Percentiles rank a stretch among this genome's conserved stretches.
Evolutionary conservation across 1,140 invertebrate species (phyloP).

Genomic region (Papilio xuthus): DNA sequence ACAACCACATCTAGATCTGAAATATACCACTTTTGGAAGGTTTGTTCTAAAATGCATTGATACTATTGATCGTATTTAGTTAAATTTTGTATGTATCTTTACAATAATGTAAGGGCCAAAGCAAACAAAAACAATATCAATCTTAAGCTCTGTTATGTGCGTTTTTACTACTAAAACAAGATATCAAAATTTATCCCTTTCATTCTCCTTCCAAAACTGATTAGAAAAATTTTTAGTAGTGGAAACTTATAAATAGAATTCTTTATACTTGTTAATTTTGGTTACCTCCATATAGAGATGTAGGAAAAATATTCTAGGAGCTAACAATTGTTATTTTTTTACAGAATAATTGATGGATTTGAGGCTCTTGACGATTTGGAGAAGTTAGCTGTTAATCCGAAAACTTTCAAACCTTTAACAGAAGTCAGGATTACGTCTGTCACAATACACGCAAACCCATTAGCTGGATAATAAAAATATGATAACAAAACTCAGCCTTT

Average conservation of each 20-base stretch:
- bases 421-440: conserved; percentile 93
- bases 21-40: conserved; percentile 99
- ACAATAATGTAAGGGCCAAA: neutral
- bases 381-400: conserved; percentile 96
- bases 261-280: too few relatives aligned
- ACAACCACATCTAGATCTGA: conserved; percentile 97
- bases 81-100: neutral
- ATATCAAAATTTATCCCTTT: too few relatives aligned
- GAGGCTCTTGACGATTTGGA: conserved; percentile 98
- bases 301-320: neutral
- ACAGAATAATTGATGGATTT: conserved; percentile 98
- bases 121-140: too few relatives aligned
- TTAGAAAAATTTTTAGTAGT: too few relatives aligned
- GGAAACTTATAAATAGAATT: too few relatives aligned
- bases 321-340: conserved; percentile 69
- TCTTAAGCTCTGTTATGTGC: too few relatives aligned
- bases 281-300: too few relatives aligned
- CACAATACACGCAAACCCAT: conserved; percentile 98
- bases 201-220: too few relatives aligned
- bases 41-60: conserved; percentile 59
- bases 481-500: conserved; percentile 41
- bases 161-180: too few relatives aligned
- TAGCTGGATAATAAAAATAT: conserved; percentile 85
- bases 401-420: conserved; percentile 92
- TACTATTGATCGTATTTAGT: too few relatives aligned